Conservation (phyloP, 2,797 vertebrate genomes). For the Siniperca undulata region DNA sequence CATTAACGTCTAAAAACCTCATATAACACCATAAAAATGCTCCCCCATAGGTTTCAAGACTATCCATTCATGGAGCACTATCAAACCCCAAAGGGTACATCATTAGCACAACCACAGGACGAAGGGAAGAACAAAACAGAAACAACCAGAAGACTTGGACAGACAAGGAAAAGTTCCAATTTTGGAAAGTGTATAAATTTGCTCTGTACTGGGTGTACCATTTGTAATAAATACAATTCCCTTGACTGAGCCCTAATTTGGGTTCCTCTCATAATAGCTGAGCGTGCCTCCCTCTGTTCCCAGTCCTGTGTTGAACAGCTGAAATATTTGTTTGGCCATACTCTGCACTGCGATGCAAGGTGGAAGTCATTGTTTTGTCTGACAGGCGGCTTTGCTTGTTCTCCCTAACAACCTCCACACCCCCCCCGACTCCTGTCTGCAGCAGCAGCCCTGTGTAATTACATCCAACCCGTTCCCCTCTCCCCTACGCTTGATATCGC, state of each 20-base stretch:
- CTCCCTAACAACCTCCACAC: constrained; percentile 42
- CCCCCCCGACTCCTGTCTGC: constrained; percentile 56
- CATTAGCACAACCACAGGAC: constrained; percentile 9
- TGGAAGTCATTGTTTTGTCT: constrained; percentile 68
- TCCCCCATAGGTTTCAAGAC: not conserved
- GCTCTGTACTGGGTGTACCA: not conserved
- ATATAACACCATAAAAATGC: not conserved
- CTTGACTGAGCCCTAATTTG: constrained; percentile 35
- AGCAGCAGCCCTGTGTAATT: constrained; percentile 78
- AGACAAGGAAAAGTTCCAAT: constrained; percentile 3
- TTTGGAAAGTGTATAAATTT: not conserved
- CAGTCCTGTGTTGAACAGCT: constrained; percentile 25
- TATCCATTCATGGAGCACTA: not conserved
- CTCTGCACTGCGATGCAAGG: constrained; percentile 39
- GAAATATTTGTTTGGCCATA: constrained; percentile 51
- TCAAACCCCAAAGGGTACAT: not conserved
- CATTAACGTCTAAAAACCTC: not conserved
- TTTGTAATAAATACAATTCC: constrained; percentile 6
- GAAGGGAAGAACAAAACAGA: not conserved
- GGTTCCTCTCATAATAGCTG: constrained; percentile 27
- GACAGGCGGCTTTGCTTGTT: constrained; percentile 68
- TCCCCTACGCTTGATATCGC: constrained; percentile 79
- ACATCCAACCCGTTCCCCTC: constrained; percentile 72
- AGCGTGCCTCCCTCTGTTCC: constrained; percentile 16
- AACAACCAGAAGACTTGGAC: not conserved